Conservation (phyloP, 1,140 invertebrate species). For the Ylistrum balloti region DNA sequence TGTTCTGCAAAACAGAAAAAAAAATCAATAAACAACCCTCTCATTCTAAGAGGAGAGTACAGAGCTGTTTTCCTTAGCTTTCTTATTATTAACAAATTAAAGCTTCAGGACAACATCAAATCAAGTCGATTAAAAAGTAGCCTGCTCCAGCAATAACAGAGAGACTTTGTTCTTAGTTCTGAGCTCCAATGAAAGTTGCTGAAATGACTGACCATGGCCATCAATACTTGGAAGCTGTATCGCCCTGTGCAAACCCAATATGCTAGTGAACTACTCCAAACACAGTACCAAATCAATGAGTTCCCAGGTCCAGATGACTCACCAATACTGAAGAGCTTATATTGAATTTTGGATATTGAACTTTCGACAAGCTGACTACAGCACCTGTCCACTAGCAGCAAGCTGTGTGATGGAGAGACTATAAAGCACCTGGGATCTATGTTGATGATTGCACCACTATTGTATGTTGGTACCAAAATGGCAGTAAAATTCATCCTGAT, state of each 20-base stretch:
- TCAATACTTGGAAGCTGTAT: neutral
- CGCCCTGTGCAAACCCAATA: neutral
- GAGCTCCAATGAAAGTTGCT: neutral
- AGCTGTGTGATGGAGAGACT: neutral
- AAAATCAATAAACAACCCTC: slow-evolving; percentile 35
- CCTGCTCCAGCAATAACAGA: neutral
- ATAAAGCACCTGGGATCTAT: slow-evolving; percentile 20
- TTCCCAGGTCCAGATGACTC: slow-evolving; percentile 18
- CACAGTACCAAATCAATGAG: slow-evolving; percentile 11
- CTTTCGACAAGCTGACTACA: slow-evolving; percentile 32
- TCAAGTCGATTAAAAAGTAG: neutral
- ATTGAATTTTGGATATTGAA: slow-evolving; percentile 40
- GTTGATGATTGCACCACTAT: neutral
- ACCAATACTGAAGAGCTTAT: slow-evolving; percentile 15
- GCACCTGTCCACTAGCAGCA: neutral
- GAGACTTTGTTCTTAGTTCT: neutral
- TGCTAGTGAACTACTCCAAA: neutral
- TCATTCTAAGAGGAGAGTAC: neutral
- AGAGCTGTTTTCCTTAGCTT: neutral
- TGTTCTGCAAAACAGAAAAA: neutral
- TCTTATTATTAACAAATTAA: neutral
- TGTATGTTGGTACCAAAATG: neutral
- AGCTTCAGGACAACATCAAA: neutral
- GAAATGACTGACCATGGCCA: neutral
- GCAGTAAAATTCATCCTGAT: neutral